phyloP scores from a whole-genome alignment of 2,888 invertebrate species.

The Icerya purchasi region DNA sequence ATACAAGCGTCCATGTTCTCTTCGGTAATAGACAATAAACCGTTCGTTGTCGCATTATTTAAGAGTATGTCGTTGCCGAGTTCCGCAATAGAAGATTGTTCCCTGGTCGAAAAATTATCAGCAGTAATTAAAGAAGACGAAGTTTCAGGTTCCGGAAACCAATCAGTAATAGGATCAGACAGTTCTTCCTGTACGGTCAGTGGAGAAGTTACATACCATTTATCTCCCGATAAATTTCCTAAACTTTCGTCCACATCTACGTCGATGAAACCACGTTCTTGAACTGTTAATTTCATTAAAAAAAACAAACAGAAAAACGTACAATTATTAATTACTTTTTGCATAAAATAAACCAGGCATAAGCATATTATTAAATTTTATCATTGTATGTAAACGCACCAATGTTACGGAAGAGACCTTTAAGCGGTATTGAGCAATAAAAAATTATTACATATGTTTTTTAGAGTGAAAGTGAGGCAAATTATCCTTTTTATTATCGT shows the following conservation, averaged over 20 bases:
- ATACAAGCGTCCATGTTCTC: background rate
- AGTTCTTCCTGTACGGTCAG: constrained; percentile 12
- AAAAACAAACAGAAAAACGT: constrained; percentile 3
- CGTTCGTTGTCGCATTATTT: background rate
- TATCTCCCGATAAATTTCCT: constrained; percentile 11
- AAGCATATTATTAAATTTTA: background rate
- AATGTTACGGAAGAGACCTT: too few relatives aligned
- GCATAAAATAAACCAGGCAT: too few relatives aligned
- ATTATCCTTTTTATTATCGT: too few relatives aligned
- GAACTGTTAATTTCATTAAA: constrained; percentile 6
- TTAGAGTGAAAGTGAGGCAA: too few relatives aligned
- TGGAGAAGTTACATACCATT: constrained; percentile 11
- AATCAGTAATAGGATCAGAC: constrained; percentile 13
- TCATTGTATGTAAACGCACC: background rate
- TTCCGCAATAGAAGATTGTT: background rate
- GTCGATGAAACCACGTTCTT: constrained; percentile 8
- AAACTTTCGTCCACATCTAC: constrained; percentile 12
- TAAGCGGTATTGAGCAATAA: too few relatives aligned
- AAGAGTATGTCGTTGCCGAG: constrained; percentile 3
- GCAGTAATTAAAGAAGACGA: background rate
- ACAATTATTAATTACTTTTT: too few relatives aligned
- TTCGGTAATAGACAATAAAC: background rate
- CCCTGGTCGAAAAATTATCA: background rate
- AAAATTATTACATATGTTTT: too few relatives aligned
- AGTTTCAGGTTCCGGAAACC: constrained; percentile 9